Evolutionary conservation across 2,888 invertebrate species (phyloP).

Genomic region (Erynnis tages): DNA sequence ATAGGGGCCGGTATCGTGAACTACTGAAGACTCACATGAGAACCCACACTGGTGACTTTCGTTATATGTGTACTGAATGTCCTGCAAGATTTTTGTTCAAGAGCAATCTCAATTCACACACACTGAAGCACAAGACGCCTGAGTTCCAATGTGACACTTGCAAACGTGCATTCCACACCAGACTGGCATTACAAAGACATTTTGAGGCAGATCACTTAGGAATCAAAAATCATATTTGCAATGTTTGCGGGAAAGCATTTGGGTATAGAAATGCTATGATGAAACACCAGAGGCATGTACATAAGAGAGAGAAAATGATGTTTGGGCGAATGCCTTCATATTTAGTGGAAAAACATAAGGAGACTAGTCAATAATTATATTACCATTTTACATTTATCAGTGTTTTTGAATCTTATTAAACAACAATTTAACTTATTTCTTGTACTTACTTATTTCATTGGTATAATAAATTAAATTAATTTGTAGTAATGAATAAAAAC

Average conservation of each 20-base stretch:
- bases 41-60: conserved; percentile 46
- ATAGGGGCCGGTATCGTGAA: conserved; percentile 42
- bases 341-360: conserved; percentile 34
- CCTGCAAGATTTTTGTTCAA: conserved; percentile 49
- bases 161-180: conserved; percentile 49
- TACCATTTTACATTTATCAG: no score
- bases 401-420: no score
- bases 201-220: conserved; percentile 53
- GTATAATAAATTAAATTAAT: no score
- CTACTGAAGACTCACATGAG: conserved; percentile 47
- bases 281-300: conserved; percentile 53
- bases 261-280: conserved; percentile 55
- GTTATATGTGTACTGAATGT: conserved; percentile 53
- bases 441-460: no score
- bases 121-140: conserved; percentile 48
- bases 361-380: no score
- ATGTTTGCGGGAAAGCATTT: conserved; percentile 53
- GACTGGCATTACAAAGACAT: conserved; percentile 45
- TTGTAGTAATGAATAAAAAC: no score
- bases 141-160: conserved; percentile 51
- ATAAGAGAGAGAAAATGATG: conserved; percentile 49
- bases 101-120: conserved; percentile 51
- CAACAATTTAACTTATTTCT: no score
- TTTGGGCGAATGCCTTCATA: conserved; percentile 41
- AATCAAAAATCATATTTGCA: conserved; percentile 51